Evolutionary conservation across 1,140 invertebrate genomes (phyloP).

Genomic region (Antheraea mylitta): DNA sequence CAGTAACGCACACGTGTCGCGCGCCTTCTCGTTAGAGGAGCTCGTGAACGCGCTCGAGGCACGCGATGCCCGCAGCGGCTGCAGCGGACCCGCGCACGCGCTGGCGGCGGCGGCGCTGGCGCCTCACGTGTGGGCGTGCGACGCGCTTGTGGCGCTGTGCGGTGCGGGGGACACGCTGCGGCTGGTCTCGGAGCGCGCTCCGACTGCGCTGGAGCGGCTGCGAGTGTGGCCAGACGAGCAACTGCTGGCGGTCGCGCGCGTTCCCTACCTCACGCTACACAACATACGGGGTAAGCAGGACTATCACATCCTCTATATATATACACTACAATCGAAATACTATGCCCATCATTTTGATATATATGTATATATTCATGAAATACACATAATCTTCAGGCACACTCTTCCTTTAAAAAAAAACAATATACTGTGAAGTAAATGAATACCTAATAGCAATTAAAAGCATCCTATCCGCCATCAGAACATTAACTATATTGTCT

Average conservation of each 20-base stretch:
- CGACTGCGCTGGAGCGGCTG: slow-evolving; percentile 40
- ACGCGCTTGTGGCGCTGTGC: slow-evolving; percentile 21
- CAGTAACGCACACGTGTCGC: slow-evolving; percentile 1
- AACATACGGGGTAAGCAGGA: slow-evolving; percentile 87
- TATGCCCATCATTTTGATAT: no score
- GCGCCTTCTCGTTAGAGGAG: slow-evolving; percentile 16
- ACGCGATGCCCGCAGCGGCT: slow-evolving; percentile 9
- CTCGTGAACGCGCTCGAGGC: slow-evolving; percentile 14
- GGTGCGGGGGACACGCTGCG: neutral
- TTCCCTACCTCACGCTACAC: slow-evolving; percentile 88
- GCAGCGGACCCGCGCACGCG: slow-evolving; percentile 13
- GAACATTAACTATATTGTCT: no score
- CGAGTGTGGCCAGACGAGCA: slow-evolving; percentile 91
- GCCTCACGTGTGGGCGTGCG: slow-evolving; percentile 23
- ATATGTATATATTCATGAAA: no score
- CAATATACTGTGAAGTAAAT: no score
- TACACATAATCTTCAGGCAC: no score
- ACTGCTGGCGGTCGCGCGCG: slow-evolving; percentile 82
- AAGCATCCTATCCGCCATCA: no score
- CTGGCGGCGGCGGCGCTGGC: slow-evolving; percentile 21
- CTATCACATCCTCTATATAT: no score
- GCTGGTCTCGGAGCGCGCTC: slow-evolving; percentile 1
- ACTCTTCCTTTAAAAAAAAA: no score
- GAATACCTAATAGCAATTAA: no score
- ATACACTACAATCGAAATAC: no score